These are phyloP conservation scores for Dermochelys coriacea DNA, from an alignment of 2,797 vertebrate genomes.

Conservation along the genomic window DNA sequence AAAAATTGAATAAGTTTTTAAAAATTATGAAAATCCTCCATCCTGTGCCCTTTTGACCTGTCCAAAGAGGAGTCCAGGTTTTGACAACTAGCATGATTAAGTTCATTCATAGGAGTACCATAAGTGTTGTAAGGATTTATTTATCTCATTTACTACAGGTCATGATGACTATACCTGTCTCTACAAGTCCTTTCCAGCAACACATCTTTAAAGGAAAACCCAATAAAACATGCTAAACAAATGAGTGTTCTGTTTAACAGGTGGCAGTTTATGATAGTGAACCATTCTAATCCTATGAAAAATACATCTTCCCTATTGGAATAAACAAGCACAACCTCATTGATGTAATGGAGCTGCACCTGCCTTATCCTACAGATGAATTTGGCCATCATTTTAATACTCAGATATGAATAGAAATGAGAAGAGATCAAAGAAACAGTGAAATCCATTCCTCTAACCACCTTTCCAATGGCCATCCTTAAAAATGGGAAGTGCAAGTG, in stretches of 20 bases:
- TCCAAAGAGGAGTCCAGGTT: neutral
- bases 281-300: neutral
- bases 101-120: neutral
- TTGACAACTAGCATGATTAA: neutral
- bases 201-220: neutral
- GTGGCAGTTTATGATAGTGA: rapidly evolving
- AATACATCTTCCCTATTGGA: neutral
- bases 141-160: neutral
- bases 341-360: neutral
- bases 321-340: neutral
- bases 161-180: neutral
- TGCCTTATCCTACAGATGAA: neutral
- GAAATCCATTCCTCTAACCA: neutral
- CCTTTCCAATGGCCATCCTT: neutral
- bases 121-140: neutral
- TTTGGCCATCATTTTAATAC: neutral
- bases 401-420: neutral
- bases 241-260: neutral
- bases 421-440: neutral
- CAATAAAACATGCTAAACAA: neutral
- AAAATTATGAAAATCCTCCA: neutral
- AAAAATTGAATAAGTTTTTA: neutral
- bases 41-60: neutral
- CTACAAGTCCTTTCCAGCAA: neutral
- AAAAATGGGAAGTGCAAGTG: neutral